A percentile compares a stretch with the other conserved stretches of the same genome.
These are phyloP conservation scores for Siniperca undulata DNA, from an alignment of 2,797 vertebrate species.

Conservation along the genomic window DNA sequence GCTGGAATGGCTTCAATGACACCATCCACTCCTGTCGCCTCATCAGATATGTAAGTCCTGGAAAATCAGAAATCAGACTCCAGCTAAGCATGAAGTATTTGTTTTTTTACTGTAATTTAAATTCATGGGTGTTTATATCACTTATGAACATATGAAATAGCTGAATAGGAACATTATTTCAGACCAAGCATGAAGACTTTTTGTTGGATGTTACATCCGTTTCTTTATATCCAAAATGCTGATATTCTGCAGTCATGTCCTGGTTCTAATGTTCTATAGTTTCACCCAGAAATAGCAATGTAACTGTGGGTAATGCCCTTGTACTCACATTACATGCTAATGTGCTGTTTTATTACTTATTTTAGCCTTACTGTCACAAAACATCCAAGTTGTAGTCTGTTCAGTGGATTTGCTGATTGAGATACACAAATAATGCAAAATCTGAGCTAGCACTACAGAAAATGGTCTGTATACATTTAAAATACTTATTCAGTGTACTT, in stretches of 20 bases:
- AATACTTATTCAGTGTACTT: too few species aligned
- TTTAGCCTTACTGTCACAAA: background rate
- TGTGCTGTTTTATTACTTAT: background rate
- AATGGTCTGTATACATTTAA: background rate
- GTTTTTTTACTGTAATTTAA: background rate
- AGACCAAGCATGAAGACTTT: background rate
- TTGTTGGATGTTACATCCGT: background rate
- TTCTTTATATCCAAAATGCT: background rate
- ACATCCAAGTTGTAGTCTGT: background rate
- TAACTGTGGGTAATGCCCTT: background rate
- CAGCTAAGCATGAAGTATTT: too few species aligned
- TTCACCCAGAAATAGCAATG: background rate
- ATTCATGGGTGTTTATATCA: background rate
- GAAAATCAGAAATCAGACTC: background rate
- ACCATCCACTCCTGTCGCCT: conserved; percentile 71
- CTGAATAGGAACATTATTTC: background rate
- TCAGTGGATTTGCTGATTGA: background rate
- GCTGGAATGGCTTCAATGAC: conserved; percentile 72
- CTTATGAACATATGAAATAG: background rate
- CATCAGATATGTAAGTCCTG: conserved; percentile 61
- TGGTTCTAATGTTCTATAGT: background rate
- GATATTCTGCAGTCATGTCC: background rate
- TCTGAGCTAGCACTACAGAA: background rate
- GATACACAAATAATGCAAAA: background rate
- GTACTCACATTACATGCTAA: background rate